Conservation (phyloP, 2,113 vertebrate genomes). For the Pygoscelis adeliae region DNA sequence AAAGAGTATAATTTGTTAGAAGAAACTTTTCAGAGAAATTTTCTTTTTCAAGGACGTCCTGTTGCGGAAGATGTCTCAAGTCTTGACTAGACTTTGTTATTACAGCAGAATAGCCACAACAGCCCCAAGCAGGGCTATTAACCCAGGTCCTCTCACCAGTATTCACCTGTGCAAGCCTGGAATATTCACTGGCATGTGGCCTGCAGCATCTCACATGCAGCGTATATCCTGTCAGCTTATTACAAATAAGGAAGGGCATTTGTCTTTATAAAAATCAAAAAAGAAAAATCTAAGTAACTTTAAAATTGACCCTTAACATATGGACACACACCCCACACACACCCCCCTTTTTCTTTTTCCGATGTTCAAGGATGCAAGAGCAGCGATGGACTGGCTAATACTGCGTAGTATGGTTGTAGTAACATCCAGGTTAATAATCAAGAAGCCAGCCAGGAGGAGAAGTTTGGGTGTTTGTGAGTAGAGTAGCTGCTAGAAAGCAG, state of each 20-base stretch:
- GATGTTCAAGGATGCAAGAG: not conserved
- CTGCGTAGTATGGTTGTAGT: not conserved
- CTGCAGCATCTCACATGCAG: not conserved
- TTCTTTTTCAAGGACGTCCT: not conserved
- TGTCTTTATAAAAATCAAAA: not conserved
- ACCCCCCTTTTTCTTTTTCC: not conserved
- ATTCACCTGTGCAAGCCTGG: not conserved
- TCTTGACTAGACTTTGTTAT: not conserved
- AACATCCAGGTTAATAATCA: not conserved
- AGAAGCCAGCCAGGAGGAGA: not conserved
- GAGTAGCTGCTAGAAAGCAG: not conserved
- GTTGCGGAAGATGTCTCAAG: not conserved
- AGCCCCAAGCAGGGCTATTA: accelerated
- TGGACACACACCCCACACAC: too few relatives aligned
- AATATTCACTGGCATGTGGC: not conserved
- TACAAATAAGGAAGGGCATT: not conserved
- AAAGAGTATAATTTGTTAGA: not conserved
- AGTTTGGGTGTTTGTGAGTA: not conserved
- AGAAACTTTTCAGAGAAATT: not conserved
- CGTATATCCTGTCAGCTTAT: not conserved
- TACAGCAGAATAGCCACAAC: not conserved
- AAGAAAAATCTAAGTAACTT: not conserved
- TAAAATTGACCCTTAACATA: not conserved
- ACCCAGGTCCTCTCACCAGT: not conserved
- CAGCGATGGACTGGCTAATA: not conserved